Evolutionary conservation across 2,888 invertebrate genomes (phyloP), one percentile per base, ranked within the genome.

Genomic region (Camptogramma bilineatum): DNA sequence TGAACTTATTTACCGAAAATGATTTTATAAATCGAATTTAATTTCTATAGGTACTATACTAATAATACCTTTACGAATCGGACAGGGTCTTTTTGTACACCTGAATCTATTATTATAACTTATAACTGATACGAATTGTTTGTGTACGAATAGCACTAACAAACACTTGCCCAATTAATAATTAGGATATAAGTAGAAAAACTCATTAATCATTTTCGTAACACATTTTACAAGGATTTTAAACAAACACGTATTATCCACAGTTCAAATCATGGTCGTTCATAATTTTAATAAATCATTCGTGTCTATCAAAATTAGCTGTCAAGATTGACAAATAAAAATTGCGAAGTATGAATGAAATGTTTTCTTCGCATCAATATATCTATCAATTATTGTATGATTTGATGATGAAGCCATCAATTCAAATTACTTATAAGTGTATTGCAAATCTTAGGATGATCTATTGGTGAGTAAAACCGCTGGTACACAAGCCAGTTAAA

Each of bases 291-390:
- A 86, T 87, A 83, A 85, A 86, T 87, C 82, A 88, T 79, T 47
- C 9, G 5, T 31, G 52, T 18, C 44, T 71, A 72, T 73, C 71
- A 72, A 73, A 73, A 83, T 28, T 28, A 28, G 78, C 88, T 89
- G 89, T 88, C 89, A 85, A 73, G 68, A 68, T 74, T 78, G 79
- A 84, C 84, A 86, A 87, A 88, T 83, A 87, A 86, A 86, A 82
- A 76, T 84, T 79, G 78, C 81, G 74, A 74, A 74, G 78, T 75
- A 69, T 75, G 73, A 80, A 86, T 85, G 82, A 85, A 81, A 83
- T 80, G 79, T 81, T 80, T 78, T 73, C 77, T 81, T 84, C 77
- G 75, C 64, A 82, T 83, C 75, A 79, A 81, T 77, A 70, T 68
- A 75, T 76, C 79, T 75, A 80, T 83, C 79, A 80, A 81, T 81